A percentile compares a stretch with the other conserved stretches of the same genome.
Evolutionary conservation across 1,140 invertebrate species (phyloP).

Genomic region (Drosophila arawakana): DNA sequence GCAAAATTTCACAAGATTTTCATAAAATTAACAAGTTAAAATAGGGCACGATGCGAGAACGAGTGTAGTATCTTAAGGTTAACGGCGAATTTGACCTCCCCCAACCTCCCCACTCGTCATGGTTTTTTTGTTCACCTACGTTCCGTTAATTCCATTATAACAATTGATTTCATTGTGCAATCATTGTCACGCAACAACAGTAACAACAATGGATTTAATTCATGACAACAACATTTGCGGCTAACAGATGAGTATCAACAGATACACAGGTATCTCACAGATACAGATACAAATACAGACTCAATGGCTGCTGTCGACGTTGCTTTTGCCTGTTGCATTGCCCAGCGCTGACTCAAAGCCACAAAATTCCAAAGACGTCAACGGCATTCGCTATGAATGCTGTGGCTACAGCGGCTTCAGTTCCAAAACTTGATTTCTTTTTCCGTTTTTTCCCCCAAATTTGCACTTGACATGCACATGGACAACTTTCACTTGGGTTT

Average conservation of each 20-base stretch:
- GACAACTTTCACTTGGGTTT: slow-evolving; percentile 64
- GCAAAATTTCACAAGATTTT: slow-evolving; percentile 24
- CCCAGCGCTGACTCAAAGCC: slow-evolving; percentile 55
- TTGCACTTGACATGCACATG: slow-evolving; percentile 39
- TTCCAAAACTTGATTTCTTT: slow-evolving; percentile 35
- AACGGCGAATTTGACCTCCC: slow-evolving; percentile 8
- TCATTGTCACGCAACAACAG: slow-evolving; percentile 72
- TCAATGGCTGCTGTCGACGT: background rate
- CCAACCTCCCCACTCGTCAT: slow-evolving; percentile 29
- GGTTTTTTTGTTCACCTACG: slow-evolving; percentile 46
- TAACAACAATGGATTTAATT: slow-evolving; percentile 50
- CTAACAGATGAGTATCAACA: slow-evolving; percentile 56
- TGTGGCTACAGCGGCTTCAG: background rate
- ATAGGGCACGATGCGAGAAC: slow-evolving; percentile 1
- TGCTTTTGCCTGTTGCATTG: slow-evolving; percentile 44
- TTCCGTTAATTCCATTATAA: slow-evolving; percentile 81
- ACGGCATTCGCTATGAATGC: slow-evolving; percentile 19
- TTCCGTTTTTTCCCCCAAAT: slow-evolving; percentile 11
- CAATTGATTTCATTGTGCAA: slow-evolving; percentile 83
- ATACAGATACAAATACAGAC: slow-evolving; percentile 5
- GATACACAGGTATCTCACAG: slow-evolving; percentile 46
- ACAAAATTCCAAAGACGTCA: slow-evolving; percentile 35
- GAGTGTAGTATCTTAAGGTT: slow-evolving; percentile 42
- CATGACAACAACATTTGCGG: slow-evolving; percentile 57
- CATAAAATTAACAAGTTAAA: slow-evolving; percentile 9